These are phyloP conservation scores for Nasonia longicornis DNA, from an alignment of 1,140 invertebrate species.

Conservation along the genomic window DNA sequence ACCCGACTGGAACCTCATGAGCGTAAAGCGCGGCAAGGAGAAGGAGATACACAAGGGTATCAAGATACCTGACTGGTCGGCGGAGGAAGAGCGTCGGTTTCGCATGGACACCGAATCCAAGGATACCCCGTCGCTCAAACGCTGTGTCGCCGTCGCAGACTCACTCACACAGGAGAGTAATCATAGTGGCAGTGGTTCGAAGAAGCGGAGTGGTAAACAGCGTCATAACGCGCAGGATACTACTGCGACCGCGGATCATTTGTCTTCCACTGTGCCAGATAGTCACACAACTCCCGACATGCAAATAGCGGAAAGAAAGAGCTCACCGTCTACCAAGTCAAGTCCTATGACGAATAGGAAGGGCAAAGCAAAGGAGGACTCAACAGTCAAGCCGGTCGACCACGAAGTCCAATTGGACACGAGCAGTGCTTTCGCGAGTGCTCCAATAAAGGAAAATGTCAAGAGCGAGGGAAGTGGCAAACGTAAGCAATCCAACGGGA, in stretches of 20 bases:
- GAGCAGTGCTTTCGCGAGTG: not conserved
- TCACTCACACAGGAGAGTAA: constrained; percentile 16
- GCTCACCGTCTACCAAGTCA: constrained; percentile 46
- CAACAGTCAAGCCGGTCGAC: constrained; percentile 54
- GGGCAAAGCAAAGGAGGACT: constrained; percentile 56
- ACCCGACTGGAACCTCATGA: constrained; percentile 57
- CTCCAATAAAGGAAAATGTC: not conserved
- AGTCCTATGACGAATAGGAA: constrained; percentile 57
- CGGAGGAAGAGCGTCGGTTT: constrained; percentile 60
- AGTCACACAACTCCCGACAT: constrained; percentile 40
- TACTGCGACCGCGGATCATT: not conserved
- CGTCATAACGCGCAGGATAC: constrained; percentile 39
- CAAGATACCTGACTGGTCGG: constrained; percentile 59
- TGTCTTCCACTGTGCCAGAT: not conserved
- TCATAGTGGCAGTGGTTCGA: constrained; percentile 17
- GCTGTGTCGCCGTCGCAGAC: constrained; percentile 43
- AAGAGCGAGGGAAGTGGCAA: constrained; percentile 47
- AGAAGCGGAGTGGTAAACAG: constrained; percentile 50
- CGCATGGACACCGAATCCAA: constrained; percentile 61
- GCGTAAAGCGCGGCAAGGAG: constrained; percentile 56
- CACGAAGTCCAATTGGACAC: constrained; percentile 50
- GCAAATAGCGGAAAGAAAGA: constrained; percentile 42
- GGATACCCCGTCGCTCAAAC: constrained; percentile 50
- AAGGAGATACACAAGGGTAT: constrained; percentile 54
- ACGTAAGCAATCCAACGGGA: constrained; percentile 54